Percentiles rank a stretch among this genome's conserved stretches.
Evolutionary conservation across 2,888 invertebrate genomes (phyloP).

Genomic region (Dicyrtoma fusca): DNA sequence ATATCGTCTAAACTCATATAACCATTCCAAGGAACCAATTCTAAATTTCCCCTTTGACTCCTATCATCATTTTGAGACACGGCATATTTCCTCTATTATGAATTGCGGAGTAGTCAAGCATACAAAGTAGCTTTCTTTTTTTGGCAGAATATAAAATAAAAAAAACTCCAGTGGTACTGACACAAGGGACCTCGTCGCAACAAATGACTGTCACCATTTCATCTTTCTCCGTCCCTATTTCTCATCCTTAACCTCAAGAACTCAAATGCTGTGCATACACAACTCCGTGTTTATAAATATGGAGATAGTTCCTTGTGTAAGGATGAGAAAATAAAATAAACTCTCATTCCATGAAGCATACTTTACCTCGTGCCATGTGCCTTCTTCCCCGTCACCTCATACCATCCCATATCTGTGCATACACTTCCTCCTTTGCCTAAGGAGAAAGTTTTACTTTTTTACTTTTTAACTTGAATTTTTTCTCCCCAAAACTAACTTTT

Average conservation of each 20-base stretch:
- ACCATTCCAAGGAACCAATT: neutral
- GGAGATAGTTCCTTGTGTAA: neutral
- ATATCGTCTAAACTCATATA: neutral
- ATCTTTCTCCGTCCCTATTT: constrained; percentile 5
- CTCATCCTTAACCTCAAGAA: neutral
- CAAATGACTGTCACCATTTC: constrained; percentile 26
- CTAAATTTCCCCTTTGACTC: constrained; percentile 3
- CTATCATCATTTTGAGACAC: constrained; percentile 1
- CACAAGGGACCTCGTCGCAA: constrained; percentile 15
- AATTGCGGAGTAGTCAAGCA: constrained; percentile 5
- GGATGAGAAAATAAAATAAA: neutral
- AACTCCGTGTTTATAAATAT: too few species aligned
- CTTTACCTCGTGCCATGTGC: constrained; percentile 1
- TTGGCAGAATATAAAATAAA: neutral
- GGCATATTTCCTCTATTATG: constrained; percentile 9
- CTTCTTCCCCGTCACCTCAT: neutral
- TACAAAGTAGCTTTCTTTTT: constrained; percentile 12
- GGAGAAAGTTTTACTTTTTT: neutral
- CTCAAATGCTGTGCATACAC: neutral
- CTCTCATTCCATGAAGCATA: too few species aligned
- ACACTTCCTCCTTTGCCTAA: neutral
- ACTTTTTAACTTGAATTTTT: constrained; percentile 8
- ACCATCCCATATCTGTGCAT: neutral
- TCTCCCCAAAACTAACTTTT: constrained; percentile 14
- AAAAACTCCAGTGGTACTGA: neutral